phyloP scores from a whole-genome alignment of 2,888 invertebrate species.

The Catotricha subobsoleta region DNA sequence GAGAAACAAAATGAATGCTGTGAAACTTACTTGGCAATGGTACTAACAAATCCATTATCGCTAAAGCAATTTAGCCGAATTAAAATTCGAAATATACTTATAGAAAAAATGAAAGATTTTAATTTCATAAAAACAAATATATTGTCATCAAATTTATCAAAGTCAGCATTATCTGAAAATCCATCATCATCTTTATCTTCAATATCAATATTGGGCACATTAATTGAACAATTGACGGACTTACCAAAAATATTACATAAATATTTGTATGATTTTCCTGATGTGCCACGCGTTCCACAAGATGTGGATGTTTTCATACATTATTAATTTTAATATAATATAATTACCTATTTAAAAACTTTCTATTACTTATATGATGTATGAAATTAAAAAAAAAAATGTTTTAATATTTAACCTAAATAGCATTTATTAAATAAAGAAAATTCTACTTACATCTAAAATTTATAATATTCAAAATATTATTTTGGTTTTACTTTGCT shows the following conservation, averaged over 20 bases:
- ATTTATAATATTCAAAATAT: no score
- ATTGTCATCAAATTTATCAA: no score
- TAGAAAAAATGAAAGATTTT: slow-evolving; percentile 14
- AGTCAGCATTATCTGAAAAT: neutral
- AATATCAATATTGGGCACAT: slow-evolving; percentile 18
- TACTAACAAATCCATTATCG: slow-evolving; percentile 18
- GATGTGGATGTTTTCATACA: neutral
- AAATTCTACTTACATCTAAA: no score
- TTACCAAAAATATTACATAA: slow-evolving; percentile 20
- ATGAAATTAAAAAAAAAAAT: no score
- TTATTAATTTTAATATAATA: slow-evolving; percentile 1
- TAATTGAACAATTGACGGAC: slow-evolving; percentile 18
- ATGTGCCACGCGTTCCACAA: slow-evolving; percentile 15
- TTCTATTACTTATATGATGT: no score
- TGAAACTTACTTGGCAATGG: slow-evolving; percentile 13
- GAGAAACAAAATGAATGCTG: slow-evolving; percentile 2
- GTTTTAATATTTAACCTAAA: no score
- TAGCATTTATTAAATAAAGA: no score
- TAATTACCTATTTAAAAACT: no score
- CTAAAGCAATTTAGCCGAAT: slow-evolving; percentile 22
- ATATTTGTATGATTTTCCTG: slow-evolving; percentile 22
- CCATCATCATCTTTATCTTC: neutral
- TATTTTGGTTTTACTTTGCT: no score
- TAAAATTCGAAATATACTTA: slow-evolving; percentile 19
- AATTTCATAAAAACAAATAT: neutral